Evolutionary conservation across 1,140 invertebrate genomes (phyloP).

Genomic region (Pseudomyrmex pallidus): DNA sequence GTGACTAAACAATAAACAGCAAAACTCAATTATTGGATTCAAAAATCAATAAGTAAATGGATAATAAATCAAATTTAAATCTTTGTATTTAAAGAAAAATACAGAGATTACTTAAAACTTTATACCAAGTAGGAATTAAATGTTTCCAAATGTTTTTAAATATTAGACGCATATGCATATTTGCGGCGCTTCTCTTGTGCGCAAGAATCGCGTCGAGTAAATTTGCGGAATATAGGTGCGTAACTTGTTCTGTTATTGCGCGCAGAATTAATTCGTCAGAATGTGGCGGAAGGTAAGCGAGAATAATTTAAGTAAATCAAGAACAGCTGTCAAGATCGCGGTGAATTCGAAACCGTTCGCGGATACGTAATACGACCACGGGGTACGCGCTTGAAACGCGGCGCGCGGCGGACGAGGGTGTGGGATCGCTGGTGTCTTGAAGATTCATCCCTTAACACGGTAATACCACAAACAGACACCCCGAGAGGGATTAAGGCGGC

Average conservation of each 20-base stretch:
- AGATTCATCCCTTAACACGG: conserved; percentile 77
- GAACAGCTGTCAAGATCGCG: conserved; percentile 54
- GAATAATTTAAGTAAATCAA: conserved; percentile 62
- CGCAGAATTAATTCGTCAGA: conserved; percentile 45
- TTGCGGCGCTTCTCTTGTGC: not conserved
- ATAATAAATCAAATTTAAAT: not conserved
- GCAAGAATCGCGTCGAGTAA: conserved; percentile 32
- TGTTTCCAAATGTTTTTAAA: not conserved
- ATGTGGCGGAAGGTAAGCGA: conserved; percentile 27
- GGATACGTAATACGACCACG: conserved; percentile 52
- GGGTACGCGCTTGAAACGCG: not conserved
- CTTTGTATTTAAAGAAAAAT: too few relatives aligned
- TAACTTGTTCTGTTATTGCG: conserved; percentile 31
- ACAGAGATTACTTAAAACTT: not conserved
- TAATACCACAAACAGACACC: conserved; percentile 81
- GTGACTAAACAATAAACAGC: too few relatives aligned
- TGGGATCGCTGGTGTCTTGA: conserved; percentile 60
- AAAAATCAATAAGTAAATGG: not conserved
- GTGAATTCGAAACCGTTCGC: conserved; percentile 64
- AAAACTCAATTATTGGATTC: too few relatives aligned
- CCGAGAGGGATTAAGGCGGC: conserved; percentile 77
- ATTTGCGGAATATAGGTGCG: not conserved
- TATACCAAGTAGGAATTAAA: too few relatives aligned
- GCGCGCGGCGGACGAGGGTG: conserved; percentile 26
- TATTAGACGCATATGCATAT: not conserved